Base-by-base conservation (phyloP, 2,797 vertebrate species). In the Discoglossus pictus region DNA sequence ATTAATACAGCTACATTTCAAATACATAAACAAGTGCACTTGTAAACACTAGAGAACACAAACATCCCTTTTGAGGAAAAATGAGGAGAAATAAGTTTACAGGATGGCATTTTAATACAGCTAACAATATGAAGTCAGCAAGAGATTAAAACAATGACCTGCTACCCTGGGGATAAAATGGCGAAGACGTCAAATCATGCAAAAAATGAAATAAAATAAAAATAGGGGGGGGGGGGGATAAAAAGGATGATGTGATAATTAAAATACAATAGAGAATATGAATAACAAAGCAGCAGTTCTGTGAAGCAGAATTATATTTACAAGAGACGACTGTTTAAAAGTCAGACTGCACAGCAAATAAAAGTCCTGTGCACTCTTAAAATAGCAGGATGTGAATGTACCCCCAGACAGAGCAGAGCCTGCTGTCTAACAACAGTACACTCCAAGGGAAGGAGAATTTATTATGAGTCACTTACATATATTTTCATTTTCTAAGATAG, bases 241-340 rank as follows among this genome's bases (percentile, higher is more conserved):
- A 79, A 79, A 81, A 81, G 78, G 27, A 31, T 21, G 13, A 34
- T n/a, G 2, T 53, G 23, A 50, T 35, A 52, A 38, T 36, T 58
- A 59, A 60, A 73, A 63, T 25, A 21, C n/a, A n/a, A 24, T 40
- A 47, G 20, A 73, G 35, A 61, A 60, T 38, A 20, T 61, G 55
- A 43, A 55, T 62, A 63, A 62, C 56, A 50, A 56, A 56, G 60
- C 43, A 31, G 52, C 68, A 58, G 38, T 58, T 64, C 42, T 42
- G 67, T 62, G 68, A 64, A 63, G 61, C 60, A 47, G 55, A 58
- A 61, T 52, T 34, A 46, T 71, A 64, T 71, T 64, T 64, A 71
- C 61, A 64, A 71, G 36, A 51, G 53, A 64, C 52, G 10, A 25
- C 15, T 25, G 24, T 63, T 52, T 64, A 58, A 58, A 71, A 64